Evolutionary conservation across 2,888 invertebrate species (phyloP).

Genomic region (Globia sparganii): DNA sequence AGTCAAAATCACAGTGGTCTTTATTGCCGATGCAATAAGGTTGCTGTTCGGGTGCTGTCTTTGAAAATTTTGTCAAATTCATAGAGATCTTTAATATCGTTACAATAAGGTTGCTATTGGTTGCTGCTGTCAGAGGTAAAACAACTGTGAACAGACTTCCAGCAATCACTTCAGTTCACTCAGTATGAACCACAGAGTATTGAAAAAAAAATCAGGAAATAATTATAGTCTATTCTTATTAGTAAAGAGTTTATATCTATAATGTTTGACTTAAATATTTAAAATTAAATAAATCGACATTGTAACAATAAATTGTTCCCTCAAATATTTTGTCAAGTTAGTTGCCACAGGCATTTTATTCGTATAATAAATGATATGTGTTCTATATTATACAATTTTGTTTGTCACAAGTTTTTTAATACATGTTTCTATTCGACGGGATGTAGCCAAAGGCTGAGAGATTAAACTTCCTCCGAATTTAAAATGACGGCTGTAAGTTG

Average conservation of each 20-base stretch:
- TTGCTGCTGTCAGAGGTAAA: background rate
- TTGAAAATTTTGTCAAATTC: background rate
- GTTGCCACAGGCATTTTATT: slow-evolving; percentile 6
- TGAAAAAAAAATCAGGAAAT: background rate
- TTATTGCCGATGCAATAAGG: background rate
- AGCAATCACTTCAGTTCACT: slow-evolving; percentile 1
- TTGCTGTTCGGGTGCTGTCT: background rate
- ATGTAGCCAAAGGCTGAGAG: slow-evolving; percentile 14
- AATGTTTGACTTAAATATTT: background rate
- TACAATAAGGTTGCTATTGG: background rate
- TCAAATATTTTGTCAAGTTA: background rate
- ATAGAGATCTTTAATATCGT: background rate
- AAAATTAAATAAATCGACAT: slow-evolving; percentile 9
- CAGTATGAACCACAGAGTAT: background rate
- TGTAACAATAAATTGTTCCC: slow-evolving; percentile 21
- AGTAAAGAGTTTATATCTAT: slow-evolving; percentile 14
- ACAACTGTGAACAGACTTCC: background rate
- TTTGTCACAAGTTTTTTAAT: background rate
- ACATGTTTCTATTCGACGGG: background rate
- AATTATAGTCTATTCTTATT: slow-evolving; percentile 1
- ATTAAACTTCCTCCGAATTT: slow-evolving; percentile 6
- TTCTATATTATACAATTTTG: background rate
- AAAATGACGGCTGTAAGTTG: background rate
- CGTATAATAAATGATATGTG: background rate
- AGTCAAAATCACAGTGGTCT: background rate